Conservation (phyloP, 2,888 invertebrate species). For the Lithophane ornitopus region DNA sequence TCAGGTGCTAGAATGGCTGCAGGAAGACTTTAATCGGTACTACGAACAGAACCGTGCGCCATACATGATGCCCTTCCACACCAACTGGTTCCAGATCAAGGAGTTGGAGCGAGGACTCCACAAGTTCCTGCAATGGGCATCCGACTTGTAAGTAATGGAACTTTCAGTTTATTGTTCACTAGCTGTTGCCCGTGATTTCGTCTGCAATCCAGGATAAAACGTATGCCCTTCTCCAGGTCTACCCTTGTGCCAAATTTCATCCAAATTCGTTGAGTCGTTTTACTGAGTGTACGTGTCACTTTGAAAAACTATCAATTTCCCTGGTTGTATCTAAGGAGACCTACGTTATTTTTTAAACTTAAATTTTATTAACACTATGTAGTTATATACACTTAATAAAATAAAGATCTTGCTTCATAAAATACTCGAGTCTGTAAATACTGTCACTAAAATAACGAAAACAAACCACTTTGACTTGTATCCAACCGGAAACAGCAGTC, state of each 20-base stretch:
- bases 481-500: not conserved
- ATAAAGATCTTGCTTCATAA: not conserved
- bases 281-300: not conserved
- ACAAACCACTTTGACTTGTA: not conserved
- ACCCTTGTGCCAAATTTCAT: too few relatives aligned
- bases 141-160: slow-evolving; percentile 83
- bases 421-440: not conserved
- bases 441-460: not conserved
- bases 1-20: slow-evolving; percentile 96
- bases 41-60: slow-evolving; percentile 97
- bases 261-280: too few relatives aligned
- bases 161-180: not conserved
- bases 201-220: too few relatives aligned
- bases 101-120: slow-evolving; percentile 95
- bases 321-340: not conserved
- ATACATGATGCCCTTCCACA: slow-evolving; percentile 99
- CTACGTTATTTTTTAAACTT: not conserved
- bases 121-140: slow-evolving; percentile 96
- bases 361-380: not conserved
- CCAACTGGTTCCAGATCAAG: slow-evolving; percentile 98
- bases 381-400: not conserved
- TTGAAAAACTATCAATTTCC: not conserved
- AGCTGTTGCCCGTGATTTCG: too few relatives aligned
- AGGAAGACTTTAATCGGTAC: slow-evolving; percentile 96
- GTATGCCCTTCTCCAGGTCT: too few relatives aligned